phyloP scores from a whole-genome alignment of 2,797 vertebrate species.

The Myotis vivesi region DNA sequence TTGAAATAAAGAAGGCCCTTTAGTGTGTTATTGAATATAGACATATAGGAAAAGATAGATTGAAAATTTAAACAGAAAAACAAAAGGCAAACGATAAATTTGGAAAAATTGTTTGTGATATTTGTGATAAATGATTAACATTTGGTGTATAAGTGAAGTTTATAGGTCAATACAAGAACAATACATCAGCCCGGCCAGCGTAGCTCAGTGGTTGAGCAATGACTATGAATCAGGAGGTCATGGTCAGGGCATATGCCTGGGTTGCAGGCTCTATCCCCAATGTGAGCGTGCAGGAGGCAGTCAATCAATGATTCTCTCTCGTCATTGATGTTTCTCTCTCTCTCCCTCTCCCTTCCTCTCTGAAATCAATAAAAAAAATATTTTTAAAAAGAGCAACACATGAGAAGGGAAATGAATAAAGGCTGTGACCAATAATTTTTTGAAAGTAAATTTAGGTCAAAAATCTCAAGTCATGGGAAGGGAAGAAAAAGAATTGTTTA shows the following conservation, averaged over 20 bases:
- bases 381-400: not conserved
- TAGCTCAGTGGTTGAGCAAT: too few species aligned
- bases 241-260: too few species aligned
- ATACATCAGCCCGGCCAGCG: too few species aligned
- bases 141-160: not conserved
- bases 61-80: not conserved
- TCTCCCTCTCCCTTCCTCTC: too few species aligned
- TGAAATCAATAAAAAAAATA: too few species aligned
- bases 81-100: not conserved
- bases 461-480: not conserved
- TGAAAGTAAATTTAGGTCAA: not conserved
- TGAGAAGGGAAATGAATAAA: not conserved
- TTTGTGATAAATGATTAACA: not conserved
- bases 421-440: not conserved
- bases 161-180: conserved; percentile 2
- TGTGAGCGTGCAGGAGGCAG: too few species aligned
- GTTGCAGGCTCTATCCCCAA: too few species aligned
- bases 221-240: too few species aligned
- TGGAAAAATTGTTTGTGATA: not conserved
- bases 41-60: not conserved
- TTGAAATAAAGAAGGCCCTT: not conserved
- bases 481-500: not conserved
- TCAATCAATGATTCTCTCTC: too few species aligned
- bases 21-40: not conserved
- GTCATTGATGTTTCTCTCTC: too few species aligned